Evolutionary conservation across 2,888 invertebrate species (phyloP), one percentile per base, ranked within the genome.

Genomic region (Drosophila emarginata): DNA sequence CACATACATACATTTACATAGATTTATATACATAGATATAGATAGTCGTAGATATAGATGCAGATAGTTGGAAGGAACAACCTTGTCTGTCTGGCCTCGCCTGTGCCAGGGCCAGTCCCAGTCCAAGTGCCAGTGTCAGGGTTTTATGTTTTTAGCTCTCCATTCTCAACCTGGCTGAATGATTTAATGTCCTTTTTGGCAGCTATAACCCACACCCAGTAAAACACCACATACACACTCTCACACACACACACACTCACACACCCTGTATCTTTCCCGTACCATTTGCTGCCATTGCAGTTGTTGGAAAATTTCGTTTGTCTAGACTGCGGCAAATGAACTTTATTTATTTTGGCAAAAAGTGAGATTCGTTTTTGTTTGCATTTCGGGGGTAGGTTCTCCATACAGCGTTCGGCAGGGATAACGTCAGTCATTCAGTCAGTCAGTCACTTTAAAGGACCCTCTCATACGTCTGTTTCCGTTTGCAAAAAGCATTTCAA

Each of bases 111-210:
- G 40, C 15, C 40, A 15, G 18, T 0, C 15, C 4, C 40, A 15
- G 18, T 9, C 32, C 11, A 2, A 18, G 11, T 18, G 18, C 18
- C 45, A 18, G 11, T 18, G 18, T 14, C 45, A 12, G 18, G 53
- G 53, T 62, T 54, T 50, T 59, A 51, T 9, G 23, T 67, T 62
- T 61, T 72, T 70, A 76, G 71, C 79, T 61, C 66, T 78, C 77
- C 23, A 50, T 61, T 58, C 60, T 56, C 52, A 64, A 80, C 76
- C 80, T 80, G 87, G 81, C 87, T 65, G 82, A 87, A 87, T 83
- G 86, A 83, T 87, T 83, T 83, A 83, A 83, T 83, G 86, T 83
- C 87, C 82, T 87, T 87, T 87, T 83, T 83, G 82, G 87, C 82
- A 84, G 78, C 67, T 61, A 54, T 56, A 64, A 67, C 76, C 79